A percentile compares a stretch with the other conserved stretches of the same genome.
phyloP scores from a whole-genome alignment of 2,888 invertebrate genomes.

The Azorinus chamasolen region DNA sequence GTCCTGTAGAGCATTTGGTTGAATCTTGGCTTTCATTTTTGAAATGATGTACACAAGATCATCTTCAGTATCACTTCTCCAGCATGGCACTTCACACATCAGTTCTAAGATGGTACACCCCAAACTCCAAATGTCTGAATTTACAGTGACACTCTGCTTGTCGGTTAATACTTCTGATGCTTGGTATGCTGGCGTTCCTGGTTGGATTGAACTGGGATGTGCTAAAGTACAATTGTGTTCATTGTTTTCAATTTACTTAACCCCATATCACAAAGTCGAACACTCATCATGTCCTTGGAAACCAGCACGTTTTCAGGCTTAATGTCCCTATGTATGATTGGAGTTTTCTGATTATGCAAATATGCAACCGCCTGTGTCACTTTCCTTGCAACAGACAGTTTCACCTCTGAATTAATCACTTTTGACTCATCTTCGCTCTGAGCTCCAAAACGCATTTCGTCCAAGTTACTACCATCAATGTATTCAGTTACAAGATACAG shows the following conservation, averaged over 20 bases:
- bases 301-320: conserved; percentile 49
- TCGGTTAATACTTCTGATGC: conserved; percentile 39
- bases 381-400: conserved; percentile 10
- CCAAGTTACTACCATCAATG: conserved; percentile 24
- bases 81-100: too few species aligned
- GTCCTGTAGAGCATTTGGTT: conserved; percentile 34
- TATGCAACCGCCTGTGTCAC: conserved; percentile 26
- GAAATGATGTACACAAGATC: conserved; percentile 8
- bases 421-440: not conserved
- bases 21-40: conserved; percentile 23
- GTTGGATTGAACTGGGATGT: conserved; percentile 10
- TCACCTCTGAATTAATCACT: too few species aligned
- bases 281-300: conserved; percentile 15
- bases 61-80: conserved; percentile 12
- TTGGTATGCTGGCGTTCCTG: conserved; percentile 49
- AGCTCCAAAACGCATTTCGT: conserved; percentile 24
- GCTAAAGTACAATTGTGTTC: conserved; percentile 32
- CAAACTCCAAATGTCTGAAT: conserved; percentile 43
- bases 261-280: conserved; percentile 37
- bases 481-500: conserved; percentile 33
- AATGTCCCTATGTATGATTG: conserved; percentile 46
- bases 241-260: conserved; percentile 34
- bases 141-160: conserved; percentile 2
- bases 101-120: conserved; percentile 29
- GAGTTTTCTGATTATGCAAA: conserved; percentile 33